Conservation (phyloP, 2,888 invertebrate species). For the Allygus modestus region DNA sequence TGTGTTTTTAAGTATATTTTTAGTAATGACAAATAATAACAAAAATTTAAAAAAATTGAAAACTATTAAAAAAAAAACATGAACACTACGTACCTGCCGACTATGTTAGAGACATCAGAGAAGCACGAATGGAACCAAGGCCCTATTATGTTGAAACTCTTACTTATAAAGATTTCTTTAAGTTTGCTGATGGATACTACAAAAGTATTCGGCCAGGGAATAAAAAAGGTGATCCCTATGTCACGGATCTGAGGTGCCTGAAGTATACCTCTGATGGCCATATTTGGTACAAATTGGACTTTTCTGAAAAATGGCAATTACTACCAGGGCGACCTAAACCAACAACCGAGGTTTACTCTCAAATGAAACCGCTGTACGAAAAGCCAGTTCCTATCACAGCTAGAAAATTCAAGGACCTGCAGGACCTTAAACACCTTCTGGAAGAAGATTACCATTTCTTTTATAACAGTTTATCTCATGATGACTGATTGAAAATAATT, state of each 20-base stretch:
- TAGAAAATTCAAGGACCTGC: no score
- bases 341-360: slow-evolving; percentile 34
- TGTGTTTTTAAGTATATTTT: no score
- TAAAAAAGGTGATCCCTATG: slow-evolving; percentile 51
- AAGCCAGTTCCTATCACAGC: no score
- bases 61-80: no score
- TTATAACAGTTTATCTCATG: no score
- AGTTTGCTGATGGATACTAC: slow-evolving; percentile 52
- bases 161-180: slow-evolving; percentile 50
- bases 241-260: slow-evolving; percentile 43
- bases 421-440: no score
- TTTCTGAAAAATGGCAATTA: background rate
- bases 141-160: slow-evolving; percentile 54
- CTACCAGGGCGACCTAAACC: slow-evolving; percentile 13
- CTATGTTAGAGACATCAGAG: slow-evolving; percentile 26
- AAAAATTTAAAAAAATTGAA: no score
- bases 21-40: no score
- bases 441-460: no score
- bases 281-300: no score
- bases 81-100: slow-evolving; percentile 56
- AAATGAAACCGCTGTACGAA: slow-evolving; percentile 42
- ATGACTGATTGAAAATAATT: no score
- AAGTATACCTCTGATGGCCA: slow-evolving; percentile 48
- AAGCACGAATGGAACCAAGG: slow-evolving; percentile 4
- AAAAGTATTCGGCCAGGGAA: slow-evolving; percentile 55